A percentile compares a stretch with the other conserved stretches of the same genome.
Evolutionary conservation across 2,888 invertebrate species (phyloP).

Genomic region (Dendrolimus houi): DNA sequence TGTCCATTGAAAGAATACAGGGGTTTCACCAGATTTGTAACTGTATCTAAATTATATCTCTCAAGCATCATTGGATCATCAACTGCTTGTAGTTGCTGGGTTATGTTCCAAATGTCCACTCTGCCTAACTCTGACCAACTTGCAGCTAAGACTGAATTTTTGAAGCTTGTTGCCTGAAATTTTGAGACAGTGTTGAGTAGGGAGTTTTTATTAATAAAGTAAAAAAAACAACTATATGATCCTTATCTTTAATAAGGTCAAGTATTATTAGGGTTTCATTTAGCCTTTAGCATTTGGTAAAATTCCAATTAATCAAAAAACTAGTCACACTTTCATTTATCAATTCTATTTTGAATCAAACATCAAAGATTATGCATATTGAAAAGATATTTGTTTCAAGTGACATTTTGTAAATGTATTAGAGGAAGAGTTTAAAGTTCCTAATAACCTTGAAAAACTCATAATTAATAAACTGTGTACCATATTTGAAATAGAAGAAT

Average conservation of each 20-base stretch:
- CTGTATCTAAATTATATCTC: constrained; percentile 78
- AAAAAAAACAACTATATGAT: background rate
- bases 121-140: constrained; percentile 97
- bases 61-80: constrained; percentile 81
- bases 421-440: no score
- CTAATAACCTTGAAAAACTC: no score
- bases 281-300: background rate
- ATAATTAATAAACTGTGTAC: no score
- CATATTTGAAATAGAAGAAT: no score
- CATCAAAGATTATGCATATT: constrained; percentile 1
- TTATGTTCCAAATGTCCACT: constrained; percentile 95
- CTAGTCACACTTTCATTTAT: background rate
- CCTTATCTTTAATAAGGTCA: no score
- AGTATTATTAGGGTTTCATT: no score
- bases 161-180: constrained; percentile 76
- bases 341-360: background rate
- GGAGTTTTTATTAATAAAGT: background rate
- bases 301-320: background rate
- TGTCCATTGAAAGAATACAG: constrained; percentile 94
- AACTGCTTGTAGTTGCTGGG: constrained; percentile 86
- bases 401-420: no score
- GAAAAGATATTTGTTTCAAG: background rate
- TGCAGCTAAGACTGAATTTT: constrained; percentile 85
- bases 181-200: constrained; percentile 7
- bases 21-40: constrained; percentile 77